A percentile compares a stretch with the other conserved stretches of the same genome.
These are phyloP conservation scores for Ennomos quercinarius DNA, from an alignment of 2,888 invertebrate species.

Conservation along the genomic window DNA sequence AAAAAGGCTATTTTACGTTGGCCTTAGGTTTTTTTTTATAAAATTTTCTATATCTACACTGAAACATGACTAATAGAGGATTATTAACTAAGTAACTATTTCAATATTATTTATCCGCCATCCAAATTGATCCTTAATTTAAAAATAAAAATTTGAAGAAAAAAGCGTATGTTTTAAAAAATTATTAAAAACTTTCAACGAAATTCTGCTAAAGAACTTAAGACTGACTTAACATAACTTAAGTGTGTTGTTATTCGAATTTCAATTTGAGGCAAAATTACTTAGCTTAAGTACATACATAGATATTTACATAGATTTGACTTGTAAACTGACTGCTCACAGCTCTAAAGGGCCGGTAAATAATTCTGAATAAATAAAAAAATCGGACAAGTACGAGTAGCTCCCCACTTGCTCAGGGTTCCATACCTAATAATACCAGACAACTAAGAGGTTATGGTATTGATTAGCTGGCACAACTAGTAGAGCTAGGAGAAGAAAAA, in stretches of 20 bases:
- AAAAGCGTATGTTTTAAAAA: neutral
- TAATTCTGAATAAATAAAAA: conserved; percentile 8
- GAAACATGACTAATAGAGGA: too few relatives aligned
- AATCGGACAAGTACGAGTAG: neutral
- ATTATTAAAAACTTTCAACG: neutral
- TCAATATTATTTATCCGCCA: too few relatives aligned
- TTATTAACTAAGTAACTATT: too few relatives aligned
- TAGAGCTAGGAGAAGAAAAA: too few relatives aligned
- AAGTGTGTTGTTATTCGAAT: conserved; percentile 6
- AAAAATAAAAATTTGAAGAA: neutral
- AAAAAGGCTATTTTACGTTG: too few relatives aligned
- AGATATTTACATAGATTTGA: conserved; percentile 25
- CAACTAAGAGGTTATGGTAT: too few relatives aligned
- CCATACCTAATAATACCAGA: too few relatives aligned
- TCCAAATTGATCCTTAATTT: too few relatives aligned
- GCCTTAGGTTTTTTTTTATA: too few relatives aligned
- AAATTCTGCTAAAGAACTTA: neutral
- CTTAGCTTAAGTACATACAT: neutral
- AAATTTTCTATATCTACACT: too few relatives aligned
- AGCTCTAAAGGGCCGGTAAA: conserved; percentile 5
- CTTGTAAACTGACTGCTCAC: conserved; percentile 20
- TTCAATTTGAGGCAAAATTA: conserved; percentile 12
- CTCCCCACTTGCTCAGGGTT: too few relatives aligned
- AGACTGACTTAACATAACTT: conserved; percentile 1
- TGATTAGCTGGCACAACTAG: too few relatives aligned